Evolutionary conservation across 2,888 invertebrate species (phyloP), one percentile per base, ranked within the genome.

Genomic region (Dryadula phaetusa): DNA sequence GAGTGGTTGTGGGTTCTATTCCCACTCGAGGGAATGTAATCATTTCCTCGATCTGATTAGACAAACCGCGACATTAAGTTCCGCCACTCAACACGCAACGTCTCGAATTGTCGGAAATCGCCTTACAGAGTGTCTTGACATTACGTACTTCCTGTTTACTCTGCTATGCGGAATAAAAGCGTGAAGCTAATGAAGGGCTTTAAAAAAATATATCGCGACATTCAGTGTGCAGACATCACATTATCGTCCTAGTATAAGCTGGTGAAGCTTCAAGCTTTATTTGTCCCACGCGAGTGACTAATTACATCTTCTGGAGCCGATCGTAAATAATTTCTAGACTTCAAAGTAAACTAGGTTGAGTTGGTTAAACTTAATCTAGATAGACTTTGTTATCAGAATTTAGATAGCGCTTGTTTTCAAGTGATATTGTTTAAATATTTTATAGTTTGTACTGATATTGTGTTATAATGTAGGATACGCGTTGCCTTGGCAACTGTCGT

Each of bases 261-360:
- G 37, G n/a, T n/a, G n/a, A 10, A 22, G 18, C n/a, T 34, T 62
- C 46, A 46, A 62, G 47, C 20, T 47, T 47, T 47, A 47, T 62
- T 47, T 47, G 34, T 47, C 58, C 42, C 47, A 66, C 25, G 64
- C 53, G 60, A 63, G 66, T 37, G 34, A 66, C 69, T 69, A 69
- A 69, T 66, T 52, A 69, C 44, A 52, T 62, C 44, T 32, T 42
- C 40, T 28, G 58, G 20, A 54, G 63, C 63, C 54, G 40, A 46
- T 46, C 44, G 60, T 66, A 66, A 63, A 66, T 66, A 66, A 66
- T 68, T 66, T n/a, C 20, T 53, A 54, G 34, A 58, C 58, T 58
- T 64, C 12, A 18, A 44, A 14, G 28, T 60, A 8, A 56, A 12
- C 20, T 40, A 49, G 47, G 40, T 40, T 14, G n/a, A 63, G 52